Evolutionary conservation across 1,140 invertebrate species (phyloP).

Genomic region (Ephestia elutella): DNA sequence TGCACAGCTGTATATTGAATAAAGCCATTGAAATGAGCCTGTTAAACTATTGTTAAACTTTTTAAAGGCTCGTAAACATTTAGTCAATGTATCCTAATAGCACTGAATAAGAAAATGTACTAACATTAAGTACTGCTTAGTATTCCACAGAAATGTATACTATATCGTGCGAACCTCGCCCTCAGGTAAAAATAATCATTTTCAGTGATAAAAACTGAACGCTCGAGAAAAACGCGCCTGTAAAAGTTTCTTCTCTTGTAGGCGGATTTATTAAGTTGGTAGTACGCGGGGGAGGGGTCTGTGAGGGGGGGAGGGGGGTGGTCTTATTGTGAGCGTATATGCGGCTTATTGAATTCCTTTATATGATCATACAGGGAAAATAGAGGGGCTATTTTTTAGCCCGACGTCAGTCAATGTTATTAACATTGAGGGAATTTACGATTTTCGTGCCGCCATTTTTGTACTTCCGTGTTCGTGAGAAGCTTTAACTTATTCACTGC

Average conservation of each 20-base stretch:
- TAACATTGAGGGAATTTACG: background rate
- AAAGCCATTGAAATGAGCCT: no score
- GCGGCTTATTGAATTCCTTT: slow-evolving; percentile 4
- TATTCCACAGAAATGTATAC: background rate
- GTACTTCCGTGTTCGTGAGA: no score
- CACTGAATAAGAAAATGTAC: background rate
- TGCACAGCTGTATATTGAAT: no score
- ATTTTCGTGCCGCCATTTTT: background rate
- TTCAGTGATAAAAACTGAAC: background rate
- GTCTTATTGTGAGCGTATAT: background rate
- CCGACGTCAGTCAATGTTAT: background rate
- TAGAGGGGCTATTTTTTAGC: slow-evolving; percentile 1
- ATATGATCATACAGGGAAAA: slow-evolving; percentile 4
- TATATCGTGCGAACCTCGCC: background rate
- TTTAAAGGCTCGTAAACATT: background rate
- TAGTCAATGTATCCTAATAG: background rate
- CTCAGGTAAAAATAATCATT: background rate
- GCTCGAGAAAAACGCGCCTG: background rate
- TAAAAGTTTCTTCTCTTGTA: background rate
- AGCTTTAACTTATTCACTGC: no score
- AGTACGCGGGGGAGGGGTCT: background rate
- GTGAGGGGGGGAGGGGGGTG: background rate
- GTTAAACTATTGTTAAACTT: no score
- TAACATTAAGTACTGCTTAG: background rate
- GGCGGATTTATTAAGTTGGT: slow-evolving; percentile 3